Percentiles rank a stretch among this genome's conserved stretches.
phyloP scores from a whole-genome alignment of 2,888 invertebrate genomes.

The Drosophila eohydei region DNA sequence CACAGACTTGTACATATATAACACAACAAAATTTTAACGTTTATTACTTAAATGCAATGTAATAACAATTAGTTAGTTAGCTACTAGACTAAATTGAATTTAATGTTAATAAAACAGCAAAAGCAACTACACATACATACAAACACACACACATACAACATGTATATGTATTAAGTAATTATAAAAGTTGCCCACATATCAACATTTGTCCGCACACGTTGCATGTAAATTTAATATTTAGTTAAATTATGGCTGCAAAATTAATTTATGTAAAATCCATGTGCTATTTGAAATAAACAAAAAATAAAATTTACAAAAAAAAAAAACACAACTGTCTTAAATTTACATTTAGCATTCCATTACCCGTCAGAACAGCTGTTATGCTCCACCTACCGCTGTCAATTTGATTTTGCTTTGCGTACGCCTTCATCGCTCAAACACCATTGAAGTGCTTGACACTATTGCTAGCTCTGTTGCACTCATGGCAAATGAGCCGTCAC shows the following conservation, averaged over 20 bases:
- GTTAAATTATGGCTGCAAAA: conserved; percentile 65
- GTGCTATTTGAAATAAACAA: conserved; percentile 73
- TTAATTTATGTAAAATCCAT: conserved; percentile 73
- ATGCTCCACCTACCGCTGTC: conserved; percentile 58
- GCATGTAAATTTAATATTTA: conserved; percentile 56
- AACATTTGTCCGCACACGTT: conserved; percentile 33
- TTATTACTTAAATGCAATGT: conserved; percentile 68
- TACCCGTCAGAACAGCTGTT: conserved; percentile 8
- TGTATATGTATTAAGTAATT: conserved; percentile 28
- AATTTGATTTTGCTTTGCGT: conserved; percentile 44
- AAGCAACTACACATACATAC: conserved; percentile 31
- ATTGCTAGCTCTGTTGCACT: conserved; percentile 64
- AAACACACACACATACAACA: conserved; percentile 28
- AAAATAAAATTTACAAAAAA: conserved; percentile 36
- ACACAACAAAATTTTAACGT: conserved; percentile 52
- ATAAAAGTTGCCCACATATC: conserved; percentile 44
- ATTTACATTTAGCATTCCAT: conserved; percentile 5
- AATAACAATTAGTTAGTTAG: conserved; percentile 71
- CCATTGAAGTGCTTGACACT: conserved; percentile 52
- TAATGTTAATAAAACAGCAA: conserved; percentile 44
- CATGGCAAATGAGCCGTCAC: conserved; percentile 12
- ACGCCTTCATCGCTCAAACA: conserved; percentile 53
- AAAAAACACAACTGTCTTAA: conserved; percentile 18
- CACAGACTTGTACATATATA: conserved; percentile 62
- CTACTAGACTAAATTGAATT: conserved; percentile 56